Evolutionary conservation across 2,888 invertebrate species (phyloP).

Genomic region (Orchestes rusci): DNA sequence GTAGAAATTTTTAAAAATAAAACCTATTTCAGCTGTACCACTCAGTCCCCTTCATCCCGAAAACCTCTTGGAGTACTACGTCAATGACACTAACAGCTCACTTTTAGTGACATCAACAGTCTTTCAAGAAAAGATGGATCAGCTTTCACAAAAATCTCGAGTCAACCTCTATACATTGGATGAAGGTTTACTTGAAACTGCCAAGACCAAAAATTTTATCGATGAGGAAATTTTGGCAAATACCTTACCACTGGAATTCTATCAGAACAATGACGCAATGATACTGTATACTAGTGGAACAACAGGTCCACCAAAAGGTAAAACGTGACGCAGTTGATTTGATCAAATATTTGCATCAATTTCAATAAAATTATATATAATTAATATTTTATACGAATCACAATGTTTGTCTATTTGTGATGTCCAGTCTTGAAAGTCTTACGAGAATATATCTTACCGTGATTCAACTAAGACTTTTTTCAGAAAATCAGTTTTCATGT

Average conservation of each 20-base stretch:
- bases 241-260: slow-evolving; percentile 50
- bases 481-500: too few species aligned
- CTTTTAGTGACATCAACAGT: slow-evolving; percentile 61
- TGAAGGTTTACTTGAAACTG: slow-evolving; percentile 44
- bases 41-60: slow-evolving; percentile 65
- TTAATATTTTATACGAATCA: too few species aligned
- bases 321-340: not conserved
- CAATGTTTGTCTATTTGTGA: too few species aligned
- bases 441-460: too few species aligned
- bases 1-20: too few species aligned
- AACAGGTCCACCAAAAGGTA: slow-evolving; percentile 73
- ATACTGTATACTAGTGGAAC: slow-evolving; percentile 86
- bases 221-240: slow-evolving; percentile 41
- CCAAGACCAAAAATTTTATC: slow-evolving; percentile 43
- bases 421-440: too few species aligned
- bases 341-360: not conserved
- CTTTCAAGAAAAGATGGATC: slow-evolving; percentile 52
- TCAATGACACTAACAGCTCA: slow-evolving; percentile 61
- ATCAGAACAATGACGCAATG: slow-evolving; percentile 60
- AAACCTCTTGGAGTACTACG: slow-evolving; percentile 66
- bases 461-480: too few species aligned
- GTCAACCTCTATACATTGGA: slow-evolving; percentile 54
- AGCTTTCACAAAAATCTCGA: slow-evolving; percentile 51
- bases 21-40: slow-evolving; percentile 69
- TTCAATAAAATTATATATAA: too few species aligned